A percentile compares a stretch with the other conserved stretches of the same genome.
These are phyloP conservation scores for Macroramphosus scolopax DNA, from an alignment of 2,797 vertebrate species.

Conservation along the genomic window DNA sequence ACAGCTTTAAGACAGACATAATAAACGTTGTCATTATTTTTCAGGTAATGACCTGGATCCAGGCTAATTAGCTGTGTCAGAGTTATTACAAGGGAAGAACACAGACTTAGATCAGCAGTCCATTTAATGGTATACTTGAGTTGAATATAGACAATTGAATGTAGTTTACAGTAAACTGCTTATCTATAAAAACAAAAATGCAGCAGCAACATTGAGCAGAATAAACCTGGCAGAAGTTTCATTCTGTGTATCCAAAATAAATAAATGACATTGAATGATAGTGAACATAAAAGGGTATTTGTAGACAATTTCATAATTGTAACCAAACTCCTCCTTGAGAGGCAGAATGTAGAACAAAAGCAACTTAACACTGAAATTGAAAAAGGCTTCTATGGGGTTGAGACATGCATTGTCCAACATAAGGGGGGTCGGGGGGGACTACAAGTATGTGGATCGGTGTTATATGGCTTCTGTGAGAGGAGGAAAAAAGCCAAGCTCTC, in stretches of 20 bases:
- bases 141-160: neutral
- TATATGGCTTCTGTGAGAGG: constrained; percentile 50
- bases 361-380: constrained; percentile 7
- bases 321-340: constrained; percentile 14
- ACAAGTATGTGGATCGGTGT: constrained; percentile 36
- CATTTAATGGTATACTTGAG: constrained; percentile 7
- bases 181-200: constrained; percentile 22
- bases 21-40: neutral
- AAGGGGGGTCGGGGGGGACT: constrained; percentile 40
- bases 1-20: too few relatives aligned
- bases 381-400: constrained; percentile 15
- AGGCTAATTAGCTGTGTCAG: constrained; percentile 9
- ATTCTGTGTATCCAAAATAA: constrained; percentile 35
- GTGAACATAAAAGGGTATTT: neutral
- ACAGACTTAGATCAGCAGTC: constrained; percentile 21
- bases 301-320: constrained; percentile 1
- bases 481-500: constrained; percentile 32
- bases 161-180: constrained; percentile 20
- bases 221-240: constrained; percentile 10
- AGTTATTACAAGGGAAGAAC: constrained; percentile 24
- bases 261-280: constrained; percentile 40
- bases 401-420: constrained; percentile 48
- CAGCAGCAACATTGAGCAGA: constrained; percentile 31
- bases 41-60: constrained; percentile 19
- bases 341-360: constrained; percentile 11